phyloP scores from a whole-genome alignment of 2,113 vertebrate genomes.

The Aramus guarauna region DNA sequence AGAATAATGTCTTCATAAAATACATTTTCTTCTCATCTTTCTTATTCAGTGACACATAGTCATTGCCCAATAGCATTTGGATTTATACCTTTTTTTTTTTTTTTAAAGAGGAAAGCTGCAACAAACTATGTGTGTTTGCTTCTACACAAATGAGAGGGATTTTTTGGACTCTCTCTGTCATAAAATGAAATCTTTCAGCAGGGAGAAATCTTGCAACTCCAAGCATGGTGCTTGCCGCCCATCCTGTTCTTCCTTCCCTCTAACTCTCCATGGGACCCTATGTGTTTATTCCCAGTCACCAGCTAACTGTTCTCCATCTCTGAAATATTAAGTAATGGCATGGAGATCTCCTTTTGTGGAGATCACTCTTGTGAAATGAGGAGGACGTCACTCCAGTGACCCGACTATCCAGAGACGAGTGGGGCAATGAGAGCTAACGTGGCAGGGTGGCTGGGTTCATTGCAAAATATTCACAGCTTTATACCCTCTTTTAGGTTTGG shows the following conservation, averaged over 20 bases:
- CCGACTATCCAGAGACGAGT: fast-evolving
- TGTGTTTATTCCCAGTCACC: not conserved
- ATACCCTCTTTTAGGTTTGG: not conserved
- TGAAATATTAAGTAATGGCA: not conserved
- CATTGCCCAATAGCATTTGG: not conserved
- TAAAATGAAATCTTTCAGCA: not conserved
- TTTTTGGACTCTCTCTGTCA: not conserved
- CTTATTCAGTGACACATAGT: not conserved
- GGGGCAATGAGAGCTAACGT: not conserved
- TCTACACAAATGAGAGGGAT: not conserved
- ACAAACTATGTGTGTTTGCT: not conserved
- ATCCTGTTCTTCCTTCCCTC: not conserved
- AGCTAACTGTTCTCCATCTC: not conserved
- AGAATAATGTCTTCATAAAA: not conserved
- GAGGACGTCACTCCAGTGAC: not conserved
- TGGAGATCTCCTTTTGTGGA: not conserved
- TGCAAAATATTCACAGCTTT: not conserved
- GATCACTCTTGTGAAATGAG: not conserved
- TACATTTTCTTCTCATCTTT: not conserved
- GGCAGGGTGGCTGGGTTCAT: not conserved
- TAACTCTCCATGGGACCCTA: not conserved
- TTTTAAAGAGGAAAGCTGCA: not conserved
- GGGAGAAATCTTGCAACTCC: not conserved
- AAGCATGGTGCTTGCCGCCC: not conserved
- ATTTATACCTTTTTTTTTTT: not conserved